Conservation (phyloP, 2,113 vertebrate species). For the Cacatua alba region DNA sequence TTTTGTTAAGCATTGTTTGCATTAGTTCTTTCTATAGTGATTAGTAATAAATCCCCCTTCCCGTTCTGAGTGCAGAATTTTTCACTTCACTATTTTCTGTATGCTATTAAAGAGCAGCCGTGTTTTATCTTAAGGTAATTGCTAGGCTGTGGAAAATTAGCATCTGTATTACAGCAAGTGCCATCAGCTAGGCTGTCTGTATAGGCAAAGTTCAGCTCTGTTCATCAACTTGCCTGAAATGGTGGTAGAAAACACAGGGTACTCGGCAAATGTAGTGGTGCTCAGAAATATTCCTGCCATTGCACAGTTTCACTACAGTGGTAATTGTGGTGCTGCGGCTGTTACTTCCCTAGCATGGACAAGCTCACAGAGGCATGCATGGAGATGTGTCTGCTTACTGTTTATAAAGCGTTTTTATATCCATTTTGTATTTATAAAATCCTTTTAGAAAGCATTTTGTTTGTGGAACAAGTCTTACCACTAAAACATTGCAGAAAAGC, state of each 20-base stretch:
- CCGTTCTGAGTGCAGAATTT: not conserved
- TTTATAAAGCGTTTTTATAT: not conserved
- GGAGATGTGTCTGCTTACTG: not conserved
- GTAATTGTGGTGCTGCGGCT: not conserved
- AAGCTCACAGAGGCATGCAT: not conserved
- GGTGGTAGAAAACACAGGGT: not conserved
- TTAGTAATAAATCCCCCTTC: not conserved
- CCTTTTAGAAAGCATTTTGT: not conserved
- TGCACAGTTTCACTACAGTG: fast-evolving
- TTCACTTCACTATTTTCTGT: not conserved
- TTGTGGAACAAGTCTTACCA: not conserved
- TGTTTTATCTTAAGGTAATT: not conserved
- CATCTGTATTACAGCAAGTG: not conserved
- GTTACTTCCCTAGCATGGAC: not conserved
- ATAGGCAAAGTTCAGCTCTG: not conserved
- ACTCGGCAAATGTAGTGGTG: not conserved
- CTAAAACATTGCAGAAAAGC: not conserved
- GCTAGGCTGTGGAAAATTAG: not conserved
- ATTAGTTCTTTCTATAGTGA: not conserved
- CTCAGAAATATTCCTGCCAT: not conserved
- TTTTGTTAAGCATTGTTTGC: not conserved
- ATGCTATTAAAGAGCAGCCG: not conserved
- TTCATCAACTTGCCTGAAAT: not conserved
- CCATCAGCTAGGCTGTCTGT: not conserved
- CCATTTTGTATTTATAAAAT: not conserved